Conservation (phyloP, 2,113 vertebrate genomes). For the Hydropotes inermis region DNA sequence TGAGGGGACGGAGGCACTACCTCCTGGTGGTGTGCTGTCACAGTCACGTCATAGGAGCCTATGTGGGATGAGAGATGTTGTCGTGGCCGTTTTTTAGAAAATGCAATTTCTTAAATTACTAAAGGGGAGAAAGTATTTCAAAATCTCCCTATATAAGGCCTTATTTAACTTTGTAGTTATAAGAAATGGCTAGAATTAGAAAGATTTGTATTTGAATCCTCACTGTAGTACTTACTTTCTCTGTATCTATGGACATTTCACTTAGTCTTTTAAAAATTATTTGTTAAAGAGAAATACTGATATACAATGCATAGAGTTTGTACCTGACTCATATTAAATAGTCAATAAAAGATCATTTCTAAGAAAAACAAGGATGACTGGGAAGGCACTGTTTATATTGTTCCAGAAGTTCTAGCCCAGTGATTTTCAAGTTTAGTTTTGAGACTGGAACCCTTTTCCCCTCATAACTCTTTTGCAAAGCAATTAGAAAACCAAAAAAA, state of each 20-base stretch:
- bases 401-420: background rate
- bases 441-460: background rate
- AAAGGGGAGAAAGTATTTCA: background rate
- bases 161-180: background rate
- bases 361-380: background rate
- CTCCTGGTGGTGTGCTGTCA: background rate
- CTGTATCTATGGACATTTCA: background rate
- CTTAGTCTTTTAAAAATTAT: background rate
- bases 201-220: background rate
- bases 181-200: background rate
- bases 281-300: background rate
- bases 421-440: background rate
- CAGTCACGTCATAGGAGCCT: background rate
- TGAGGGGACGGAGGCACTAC: background rate
- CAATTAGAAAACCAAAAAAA: background rate
- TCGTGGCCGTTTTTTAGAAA: background rate
- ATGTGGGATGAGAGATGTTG: background rate
- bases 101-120: background rate
- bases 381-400: background rate
- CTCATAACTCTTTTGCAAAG: background rate
- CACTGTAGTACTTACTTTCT: background rate
- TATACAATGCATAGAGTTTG: background rate
- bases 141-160: background rate
- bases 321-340: background rate
- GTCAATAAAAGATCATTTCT: background rate